Evolutionary conservation across 2,797 vertebrate species (phyloP).

Genomic region (Tachyglossus aculeatus): DNA sequence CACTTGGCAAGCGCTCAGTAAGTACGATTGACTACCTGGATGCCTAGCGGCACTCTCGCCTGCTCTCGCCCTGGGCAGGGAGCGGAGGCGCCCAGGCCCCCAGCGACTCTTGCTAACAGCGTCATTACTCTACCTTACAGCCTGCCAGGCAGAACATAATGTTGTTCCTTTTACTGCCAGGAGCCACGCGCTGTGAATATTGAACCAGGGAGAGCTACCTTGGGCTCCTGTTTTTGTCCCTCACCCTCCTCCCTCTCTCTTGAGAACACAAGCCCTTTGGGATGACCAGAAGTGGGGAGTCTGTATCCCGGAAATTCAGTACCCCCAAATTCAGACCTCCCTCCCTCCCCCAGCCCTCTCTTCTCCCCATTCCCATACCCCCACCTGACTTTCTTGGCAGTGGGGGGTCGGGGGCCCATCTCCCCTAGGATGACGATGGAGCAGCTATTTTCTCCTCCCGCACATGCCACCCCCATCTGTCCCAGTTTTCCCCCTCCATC

Average conservation of each 20-base stretch:
- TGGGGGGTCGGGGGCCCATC: slow-evolving; percentile 37
- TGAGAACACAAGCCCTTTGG: neutral
- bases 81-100: slow-evolving; percentile 2
- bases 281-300: too few relatives aligned
- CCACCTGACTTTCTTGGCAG: slow-evolving; percentile 50
- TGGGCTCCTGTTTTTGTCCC: neutral
- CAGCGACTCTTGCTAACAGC: slow-evolving; percentile 18
- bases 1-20: too few relatives aligned
- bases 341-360: too few relatives aligned
- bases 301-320: too few relatives aligned
- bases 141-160: slow-evolving; percentile 27
- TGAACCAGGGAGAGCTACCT: neutral
- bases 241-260: neutral
- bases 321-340: too few relatives aligned
- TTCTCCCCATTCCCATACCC: neutral
- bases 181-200: neutral
- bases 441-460: slow-evolving; percentile 66
- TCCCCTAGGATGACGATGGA: slow-evolving; percentile 56
- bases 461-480: slow-evolving; percentile 72
- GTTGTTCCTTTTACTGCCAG: slow-evolving; percentile 40
- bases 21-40: too few relatives aligned
- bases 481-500: slow-evolving; percentile 69
- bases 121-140: slow-evolving; percentile 31
- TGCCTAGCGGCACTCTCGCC: too few relatives aligned
- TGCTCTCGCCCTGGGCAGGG: neutral